Base-by-base conservation (phyloP, 2,797 vertebrate species). In the Malacoraja senta region DNA sequence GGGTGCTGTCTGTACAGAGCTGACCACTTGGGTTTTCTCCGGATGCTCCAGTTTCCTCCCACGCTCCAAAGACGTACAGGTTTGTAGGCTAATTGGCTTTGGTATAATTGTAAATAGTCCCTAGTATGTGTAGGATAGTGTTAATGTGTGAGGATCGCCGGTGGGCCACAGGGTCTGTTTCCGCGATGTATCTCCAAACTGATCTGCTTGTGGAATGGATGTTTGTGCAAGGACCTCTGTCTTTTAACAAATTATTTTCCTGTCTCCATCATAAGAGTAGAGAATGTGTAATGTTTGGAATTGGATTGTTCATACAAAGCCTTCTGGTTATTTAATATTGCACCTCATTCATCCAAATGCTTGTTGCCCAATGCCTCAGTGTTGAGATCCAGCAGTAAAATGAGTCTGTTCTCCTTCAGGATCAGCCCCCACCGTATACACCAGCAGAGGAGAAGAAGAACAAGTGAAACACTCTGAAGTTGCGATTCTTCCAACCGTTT, bases 381-480 rank as follows among this genome's bases (percentile, higher is more conserved):
- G 32, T 72, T 91, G 68, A 58, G 24, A 32, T 77, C 7, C 38
- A 88, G 81, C 35, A 2, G 17, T 93, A 76, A 76, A 1, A 93
- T 84, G 21, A 86, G 8, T 58, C 24, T 92, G 94, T 94, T 93
- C 17, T 71, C 72, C 94, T 94, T 78, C 94, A 98, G 98, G 98
- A 98, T 94, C 96, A 97, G 79, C 98, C 98, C 93, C 98, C 98
- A 94, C 98, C 98, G 1, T 99, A 98, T 35, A 94, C 96, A 93
- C 96, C 97, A 94, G 95, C 96, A 93, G 96, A 97, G 61, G 96
- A 98, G 24, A 98, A 98, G 96, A 98, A 98, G 94, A 97, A 95
- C 93, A 96, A 96, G 94, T 96, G 95, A 94, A 65, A 21, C 78
- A 29, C 26, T 93, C 65, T 78, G 72, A 58, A 93, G 92, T 93